phyloP scores from a whole-genome alignment of 2,888 invertebrate genomes.

The Drosophila pseudotalamancana region DNA sequence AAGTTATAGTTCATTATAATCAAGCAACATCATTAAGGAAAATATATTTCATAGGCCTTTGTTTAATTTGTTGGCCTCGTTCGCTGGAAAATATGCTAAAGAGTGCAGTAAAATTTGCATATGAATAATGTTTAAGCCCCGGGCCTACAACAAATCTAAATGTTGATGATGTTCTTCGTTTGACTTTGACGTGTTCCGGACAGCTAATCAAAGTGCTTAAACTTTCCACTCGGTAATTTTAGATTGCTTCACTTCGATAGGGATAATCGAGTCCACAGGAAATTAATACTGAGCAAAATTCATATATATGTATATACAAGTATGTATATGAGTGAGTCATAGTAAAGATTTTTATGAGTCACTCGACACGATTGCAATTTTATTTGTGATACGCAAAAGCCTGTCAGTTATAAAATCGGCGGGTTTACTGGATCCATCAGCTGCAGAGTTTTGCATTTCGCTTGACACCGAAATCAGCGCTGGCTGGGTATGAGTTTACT shows the following conservation, averaged over 20 bases:
- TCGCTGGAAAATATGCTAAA: not conserved
- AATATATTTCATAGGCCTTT: conserved; percentile 9
- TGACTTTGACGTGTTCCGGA: conserved; percentile 22
- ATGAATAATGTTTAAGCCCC: conserved; percentile 30
- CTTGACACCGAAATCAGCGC: not conserved
- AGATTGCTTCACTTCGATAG: conserved; percentile 14
- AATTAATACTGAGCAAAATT: conserved; percentile 42
- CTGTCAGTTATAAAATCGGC: not conserved
- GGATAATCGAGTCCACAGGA: conserved; percentile 35
- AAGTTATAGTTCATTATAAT: conserved; percentile 1
- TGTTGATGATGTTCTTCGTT: conserved; percentile 21
- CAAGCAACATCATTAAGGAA: conserved; percentile 10
- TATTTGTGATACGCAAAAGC: not conserved
- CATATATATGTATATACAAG: not conserved
- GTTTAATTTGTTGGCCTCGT: not conserved
- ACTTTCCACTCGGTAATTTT: conserved; percentile 8
- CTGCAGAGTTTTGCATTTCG: not conserved
- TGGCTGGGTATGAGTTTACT: conserved; percentile 40
- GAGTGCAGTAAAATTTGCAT: conserved; percentile 42
- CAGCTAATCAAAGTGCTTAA: conserved; percentile 36
- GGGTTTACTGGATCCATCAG: not conserved
- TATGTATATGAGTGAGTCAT: not conserved
- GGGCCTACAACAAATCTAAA: conserved; percentile 15
- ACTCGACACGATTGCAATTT: not conserved
- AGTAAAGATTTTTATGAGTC: conserved; percentile 14